A percentile compares a stretch with the other conserved stretches of the same genome.
Conservation (phyloP, 2,888 invertebrate genomes). For the Coleophora flavipennella region DNA sequence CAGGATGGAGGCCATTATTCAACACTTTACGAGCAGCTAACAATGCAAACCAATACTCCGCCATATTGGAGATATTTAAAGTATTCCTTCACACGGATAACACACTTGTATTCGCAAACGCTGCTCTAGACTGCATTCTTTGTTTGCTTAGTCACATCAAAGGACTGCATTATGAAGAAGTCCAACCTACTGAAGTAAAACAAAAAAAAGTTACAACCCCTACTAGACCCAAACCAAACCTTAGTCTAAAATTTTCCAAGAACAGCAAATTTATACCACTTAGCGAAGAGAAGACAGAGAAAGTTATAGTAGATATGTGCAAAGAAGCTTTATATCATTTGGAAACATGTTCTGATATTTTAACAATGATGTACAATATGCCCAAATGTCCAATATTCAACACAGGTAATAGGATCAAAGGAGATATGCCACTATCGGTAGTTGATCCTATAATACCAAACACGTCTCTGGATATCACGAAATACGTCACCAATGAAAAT, state of each 20-base stretch:
- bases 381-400: constrained; percentile 95
- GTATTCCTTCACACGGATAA: constrained; percentile 95
- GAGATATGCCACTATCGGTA: constrained; percentile 82
- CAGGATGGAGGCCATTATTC: constrained; percentile 97
- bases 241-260: constrained; percentile 57
- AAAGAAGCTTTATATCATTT: constrained; percentile 88
- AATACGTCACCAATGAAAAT: constrained; percentile 77
- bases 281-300: constrained; percentile 61
- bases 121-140: constrained; percentile 93
- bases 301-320: constrained; percentile 74
- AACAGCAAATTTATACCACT: constrained; percentile 64
- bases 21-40: constrained; percentile 92
- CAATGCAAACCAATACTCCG: constrained; percentile 80
- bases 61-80: constrained; percentile 91
- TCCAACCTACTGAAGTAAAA: constrained; percentile 57
- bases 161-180: constrained; percentile 76
- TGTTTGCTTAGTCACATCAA: constrained; percentile 86
- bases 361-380: constrained; percentile 95
- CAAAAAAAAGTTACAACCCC: constrained; percentile 42
- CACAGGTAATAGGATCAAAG: constrained; percentile 87
- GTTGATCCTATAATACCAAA: constrained; percentile 90
- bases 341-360: constrained; percentile 87
- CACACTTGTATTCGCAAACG: constrained; percentile 93
- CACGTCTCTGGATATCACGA: constrained; percentile 76
- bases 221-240: constrained; percentile 46